Evolutionary conservation across 2,113 vertebrate species (phyloP).

Genomic region (Morphnarchus princeps): DNA sequence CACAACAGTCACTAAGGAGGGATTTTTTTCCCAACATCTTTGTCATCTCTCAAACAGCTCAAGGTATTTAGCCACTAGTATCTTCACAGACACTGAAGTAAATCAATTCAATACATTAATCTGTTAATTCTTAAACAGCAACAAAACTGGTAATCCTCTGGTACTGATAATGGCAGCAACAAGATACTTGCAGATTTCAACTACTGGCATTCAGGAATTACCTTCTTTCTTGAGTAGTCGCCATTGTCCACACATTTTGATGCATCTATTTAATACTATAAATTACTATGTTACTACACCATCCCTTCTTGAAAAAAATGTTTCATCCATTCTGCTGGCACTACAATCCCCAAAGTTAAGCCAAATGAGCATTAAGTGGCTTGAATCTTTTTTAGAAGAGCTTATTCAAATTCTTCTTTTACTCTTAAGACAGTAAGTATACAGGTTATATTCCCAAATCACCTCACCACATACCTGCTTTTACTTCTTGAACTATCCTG

Average conservation of each 20-base stretch:
- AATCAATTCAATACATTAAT: background rate
- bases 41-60: background rate
- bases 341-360: background rate
- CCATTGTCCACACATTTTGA: background rate
- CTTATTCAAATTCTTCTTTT: background rate
- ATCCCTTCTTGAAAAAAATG: background rate
- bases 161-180: background rate
- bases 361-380: background rate
- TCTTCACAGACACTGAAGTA: background rate
- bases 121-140: background rate
- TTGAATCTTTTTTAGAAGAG: background rate
- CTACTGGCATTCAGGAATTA: background rate
- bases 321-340: background rate
- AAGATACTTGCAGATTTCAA: background rate
- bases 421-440: background rate
- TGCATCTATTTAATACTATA: background rate
- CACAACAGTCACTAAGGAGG: background rate
- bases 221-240: background rate
- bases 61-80: background rate
- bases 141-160: background rate
- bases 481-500: background rate
- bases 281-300: background rate
- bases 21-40: background rate
- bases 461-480: background rate
- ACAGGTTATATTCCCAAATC: background rate